Evolutionary conservation across 2,888 invertebrate species (phyloP), one percentile per base, ranked within the genome.

Genomic region (Halictus ligatus): DNA sequence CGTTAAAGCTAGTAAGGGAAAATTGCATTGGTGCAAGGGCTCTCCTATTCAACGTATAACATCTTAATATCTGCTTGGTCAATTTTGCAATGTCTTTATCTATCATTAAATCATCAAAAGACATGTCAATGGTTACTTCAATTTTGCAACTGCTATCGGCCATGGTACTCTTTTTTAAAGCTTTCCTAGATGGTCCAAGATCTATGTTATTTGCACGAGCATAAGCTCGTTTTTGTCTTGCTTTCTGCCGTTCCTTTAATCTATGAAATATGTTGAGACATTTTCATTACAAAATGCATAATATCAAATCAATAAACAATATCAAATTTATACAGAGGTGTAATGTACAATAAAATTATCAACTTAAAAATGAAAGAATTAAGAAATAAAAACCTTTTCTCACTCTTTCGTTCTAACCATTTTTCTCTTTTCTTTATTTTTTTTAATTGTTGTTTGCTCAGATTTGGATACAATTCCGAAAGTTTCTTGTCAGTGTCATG

Each of bases 31-130:
- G 99, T 83, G 97, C 96, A 25, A 95, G 94, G 4, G 98, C 97
- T 92, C 99, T 96, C 92, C 99, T 96, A 94, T 99, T 99, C 82
- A 98, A 96, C 13, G 99, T 98, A 94, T 99, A 99, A 92, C 99
- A 98, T 79, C 98, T 96, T 88, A 98, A 96, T 90, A 99, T 96
- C 96, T 99, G 99, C 95, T 99, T 98, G 15, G 98, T 97, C 90
- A 98, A 97, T 96, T 98, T 98, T 83, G 97, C 97, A 92, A 99
- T 96, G 94, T 99, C 99, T 95, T 97, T 97, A 89, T 98, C 98
- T 87, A 97, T 97, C 99, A 99, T 99, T 76, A 98, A 96, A 88
- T 98, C 96, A 94, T 99, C 98, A 95, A 98, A 99, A 93, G 98
- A 98, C 93, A 99, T 97, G 94, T 99, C 99, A 89, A 99, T 97